phyloP scores from a whole-genome alignment of 2,113 vertebrate genomes.

The Tringa solitaria region DNA sequence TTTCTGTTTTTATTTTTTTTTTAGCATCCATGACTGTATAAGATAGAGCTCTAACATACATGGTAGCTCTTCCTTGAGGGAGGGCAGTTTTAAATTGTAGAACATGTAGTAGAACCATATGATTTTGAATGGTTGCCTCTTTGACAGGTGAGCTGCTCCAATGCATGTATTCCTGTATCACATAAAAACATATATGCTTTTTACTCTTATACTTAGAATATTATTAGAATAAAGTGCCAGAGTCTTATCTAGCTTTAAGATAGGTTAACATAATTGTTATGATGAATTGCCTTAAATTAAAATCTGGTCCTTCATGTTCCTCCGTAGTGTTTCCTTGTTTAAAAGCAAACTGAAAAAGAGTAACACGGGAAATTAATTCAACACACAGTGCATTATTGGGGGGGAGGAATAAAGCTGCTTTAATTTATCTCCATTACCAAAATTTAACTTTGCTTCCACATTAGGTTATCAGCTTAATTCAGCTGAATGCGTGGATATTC shows the following conservation, averaged over 20 bases:
- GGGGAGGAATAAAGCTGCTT: neutral
- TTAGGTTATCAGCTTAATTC: constrained; percentile 94
- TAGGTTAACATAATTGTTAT: neutral
- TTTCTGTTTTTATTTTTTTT: neutral
- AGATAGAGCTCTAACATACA: neutral
- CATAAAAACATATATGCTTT: neutral
- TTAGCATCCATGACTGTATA: neutral
- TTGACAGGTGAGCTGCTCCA: neutral
- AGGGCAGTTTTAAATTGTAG: neutral
- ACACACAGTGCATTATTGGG: rapidly evolving
- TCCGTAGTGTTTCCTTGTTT: neutral
- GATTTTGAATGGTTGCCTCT: neutral
- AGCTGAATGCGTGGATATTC: constrained; percentile 88
- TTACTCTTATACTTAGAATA: neutral
- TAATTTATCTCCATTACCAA: neutral
- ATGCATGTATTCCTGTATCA: neutral
- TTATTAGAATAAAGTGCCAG: neutral
- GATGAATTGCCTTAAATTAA: neutral
- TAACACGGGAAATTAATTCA: neutral
- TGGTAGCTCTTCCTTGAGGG: neutral
- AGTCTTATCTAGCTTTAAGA: neutral
- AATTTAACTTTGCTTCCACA: neutral
- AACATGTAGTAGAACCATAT: neutral
- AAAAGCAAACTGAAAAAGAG: neutral
- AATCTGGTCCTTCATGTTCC: neutral